phyloP scores from a whole-genome alignment of 2,797 vertebrate genomes.

The Pseudochirops cupreus region DNA sequence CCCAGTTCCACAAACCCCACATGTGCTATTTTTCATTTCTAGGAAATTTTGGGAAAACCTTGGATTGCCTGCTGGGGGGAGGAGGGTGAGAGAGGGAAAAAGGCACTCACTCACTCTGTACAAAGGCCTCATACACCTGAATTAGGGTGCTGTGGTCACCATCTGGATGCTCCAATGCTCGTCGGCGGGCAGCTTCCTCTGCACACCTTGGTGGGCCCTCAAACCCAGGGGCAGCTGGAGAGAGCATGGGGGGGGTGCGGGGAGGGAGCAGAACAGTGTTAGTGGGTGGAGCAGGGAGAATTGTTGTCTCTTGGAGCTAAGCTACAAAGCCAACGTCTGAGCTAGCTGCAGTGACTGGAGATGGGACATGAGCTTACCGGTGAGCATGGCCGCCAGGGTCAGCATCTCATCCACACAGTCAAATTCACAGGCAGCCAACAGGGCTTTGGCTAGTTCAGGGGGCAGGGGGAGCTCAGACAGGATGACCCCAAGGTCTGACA shows the following conservation, averaged over 20 bases:
- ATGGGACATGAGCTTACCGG: conserved; percentile 82
- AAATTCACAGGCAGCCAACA: conserved; percentile 96
- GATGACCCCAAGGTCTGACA: conserved; percentile 97
- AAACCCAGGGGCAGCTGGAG: conserved; percentile 91
- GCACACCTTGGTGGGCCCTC: conserved; percentile 83
- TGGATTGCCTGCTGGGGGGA: not conserved
- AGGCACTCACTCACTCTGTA: conserved; percentile 85
- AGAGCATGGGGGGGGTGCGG: not conserved
- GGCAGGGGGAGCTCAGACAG: conserved; percentile 96
- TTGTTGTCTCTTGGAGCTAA: conserved; percentile 1
- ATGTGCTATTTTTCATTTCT: not conserved
- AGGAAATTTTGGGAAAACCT: conserved; percentile 16
- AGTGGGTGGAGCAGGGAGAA: not conserved
- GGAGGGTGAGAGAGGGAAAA: not conserved
- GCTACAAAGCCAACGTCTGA: not conserved
- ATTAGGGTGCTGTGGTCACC: conserved; percentile 98
- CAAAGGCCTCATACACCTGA: conserved; percentile 92
- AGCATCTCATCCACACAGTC: conserved; percentile 97
- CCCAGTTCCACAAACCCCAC: not conserved
- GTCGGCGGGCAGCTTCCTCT: conserved; percentile 88
- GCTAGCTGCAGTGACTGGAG: not conserved
- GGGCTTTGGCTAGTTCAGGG: conserved; percentile 93
- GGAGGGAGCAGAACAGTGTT: not conserved
- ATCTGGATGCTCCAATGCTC: conserved; percentile 88
- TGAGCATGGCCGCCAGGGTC: conserved; percentile 96